phyloP scores from a whole-genome alignment of 2,888 invertebrate species.

The Monopis laevigella region DNA sequence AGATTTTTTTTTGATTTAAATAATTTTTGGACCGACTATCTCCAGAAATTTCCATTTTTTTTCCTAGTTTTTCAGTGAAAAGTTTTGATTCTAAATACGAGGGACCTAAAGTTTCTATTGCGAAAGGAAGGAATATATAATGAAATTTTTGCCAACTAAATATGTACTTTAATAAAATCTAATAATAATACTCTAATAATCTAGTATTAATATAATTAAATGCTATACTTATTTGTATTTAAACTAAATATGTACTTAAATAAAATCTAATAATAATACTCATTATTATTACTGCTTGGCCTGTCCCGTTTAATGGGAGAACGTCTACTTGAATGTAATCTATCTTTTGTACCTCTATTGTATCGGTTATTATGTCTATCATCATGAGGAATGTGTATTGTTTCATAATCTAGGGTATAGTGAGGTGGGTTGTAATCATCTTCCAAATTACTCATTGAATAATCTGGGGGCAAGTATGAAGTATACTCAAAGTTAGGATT shows the following conservation, averaged over 20 bases:
- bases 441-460: conserved; percentile 9
- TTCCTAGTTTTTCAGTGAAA: too few relatives aligned
- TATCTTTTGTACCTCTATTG: conserved; percentile 4
- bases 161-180: too few relatives aligned
- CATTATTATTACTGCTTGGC: background rate
- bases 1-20: too few relatives aligned
- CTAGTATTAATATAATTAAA: conserved; percentile 1
- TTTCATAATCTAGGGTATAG: conserved; percentile 10
- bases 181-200: too few relatives aligned
- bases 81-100: too few relatives aligned
- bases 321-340: conserved; percentile 1
- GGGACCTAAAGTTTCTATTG: too few relatives aligned
- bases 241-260: background rate
- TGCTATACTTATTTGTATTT: conserved; percentile 4
- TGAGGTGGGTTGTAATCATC: conserved; percentile 7
- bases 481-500: conserved; percentile 29
- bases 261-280: conserved; percentile 5
- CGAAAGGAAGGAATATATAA: too few relatives aligned
- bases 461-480: conserved; percentile 7
- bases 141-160: too few relatives aligned
- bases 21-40: too few relatives aligned
- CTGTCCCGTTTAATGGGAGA: conserved; percentile 1
- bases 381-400: conserved; percentile 12
- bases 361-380: background rate
- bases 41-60: too few relatives aligned